phyloP scores from a whole-genome alignment of 2,797 vertebrate species.

The Argya squamiceps region DNA sequence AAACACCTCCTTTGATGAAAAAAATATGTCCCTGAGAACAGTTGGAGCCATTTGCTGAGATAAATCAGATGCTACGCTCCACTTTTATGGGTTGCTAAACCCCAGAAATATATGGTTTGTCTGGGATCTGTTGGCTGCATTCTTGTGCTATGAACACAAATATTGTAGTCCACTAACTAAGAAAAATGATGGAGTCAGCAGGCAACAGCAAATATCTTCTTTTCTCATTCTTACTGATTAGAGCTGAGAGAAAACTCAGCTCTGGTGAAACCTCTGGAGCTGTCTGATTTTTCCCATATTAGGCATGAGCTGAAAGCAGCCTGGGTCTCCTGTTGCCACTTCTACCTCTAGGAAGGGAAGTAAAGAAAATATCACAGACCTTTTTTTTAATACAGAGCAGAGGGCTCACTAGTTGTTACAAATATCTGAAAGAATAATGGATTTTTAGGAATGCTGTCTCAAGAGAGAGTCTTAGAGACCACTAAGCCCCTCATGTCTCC shows the following conservation, averaged over 20 bases:
- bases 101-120: conserved; percentile 41
- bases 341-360: background rate
- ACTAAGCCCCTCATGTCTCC: background rate
- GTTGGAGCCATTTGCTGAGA: conserved; percentile 32
- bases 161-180: conserved; percentile 6
- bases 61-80: conserved; percentile 51
- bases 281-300: background rate
- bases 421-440: background rate
- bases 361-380: background rate
- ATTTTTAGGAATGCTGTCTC: background rate
- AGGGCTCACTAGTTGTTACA: background rate
- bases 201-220: conserved; percentile 16
- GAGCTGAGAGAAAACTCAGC: background rate
- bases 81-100: conserved; percentile 49
- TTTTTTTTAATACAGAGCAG: background rate
- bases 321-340: background rate
- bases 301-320: background rate
- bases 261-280: background rate
- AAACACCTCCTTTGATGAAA: conserved; percentile 29
- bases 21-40: conserved; percentile 21
- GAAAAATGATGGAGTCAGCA: background rate
- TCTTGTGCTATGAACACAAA: conserved; percentile 36
- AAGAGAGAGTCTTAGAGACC: background rate
- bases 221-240: background rate
- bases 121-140: conserved; percentile 18